phyloP scores from a whole-genome alignment of 2,888 invertebrate genomes.

The Meliscaeva auricollis region DNA sequence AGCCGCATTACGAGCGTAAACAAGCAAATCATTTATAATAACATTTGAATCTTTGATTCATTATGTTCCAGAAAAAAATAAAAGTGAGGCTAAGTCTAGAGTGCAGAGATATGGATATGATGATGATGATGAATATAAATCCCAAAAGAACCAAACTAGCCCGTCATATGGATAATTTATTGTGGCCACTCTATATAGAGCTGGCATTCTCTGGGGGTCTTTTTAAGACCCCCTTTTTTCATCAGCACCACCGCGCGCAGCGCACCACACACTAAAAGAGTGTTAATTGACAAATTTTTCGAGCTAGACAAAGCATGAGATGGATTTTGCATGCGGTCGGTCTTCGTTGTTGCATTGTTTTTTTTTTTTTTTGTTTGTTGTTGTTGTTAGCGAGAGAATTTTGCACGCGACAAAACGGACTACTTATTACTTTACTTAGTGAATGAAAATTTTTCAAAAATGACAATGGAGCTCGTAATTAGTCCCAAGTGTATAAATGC shows the following conservation, averaged over 20 bases:
- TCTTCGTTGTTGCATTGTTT: background rate
- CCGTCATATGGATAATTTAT: constrained; percentile 74
- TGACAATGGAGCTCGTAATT: constrained; percentile 75
- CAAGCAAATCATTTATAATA: constrained; percentile 68
- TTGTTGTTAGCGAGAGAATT: constrained; percentile 49
- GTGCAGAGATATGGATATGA: background rate
- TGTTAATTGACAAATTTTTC: constrained; percentile 76
- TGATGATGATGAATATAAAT: constrained; percentile 22
- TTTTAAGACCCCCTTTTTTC: background rate
- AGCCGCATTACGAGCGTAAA: constrained; percentile 44
- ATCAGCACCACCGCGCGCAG: background rate
- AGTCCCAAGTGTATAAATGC: constrained; percentile 38
- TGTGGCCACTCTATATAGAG: constrained; percentile 59
- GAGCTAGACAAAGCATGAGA: constrained; percentile 76
- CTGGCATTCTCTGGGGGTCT: constrained; percentile 37
- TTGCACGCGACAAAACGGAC: constrained; percentile 73
- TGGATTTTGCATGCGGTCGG: constrained; percentile 70
- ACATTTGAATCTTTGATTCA: constrained; percentile 74
- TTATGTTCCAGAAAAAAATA: constrained; percentile 45
- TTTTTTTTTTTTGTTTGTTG: background rate
- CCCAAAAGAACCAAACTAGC: constrained; percentile 33
- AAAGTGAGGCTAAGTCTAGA: constrained; percentile 25
- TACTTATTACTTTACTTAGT: constrained; percentile 65
- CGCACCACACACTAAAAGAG: constrained; percentile 49
- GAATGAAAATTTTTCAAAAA: constrained; percentile 67